phyloP scores from a whole-genome alignment of 2,113 vertebrate species.

The Alectura lathami region DNA sequence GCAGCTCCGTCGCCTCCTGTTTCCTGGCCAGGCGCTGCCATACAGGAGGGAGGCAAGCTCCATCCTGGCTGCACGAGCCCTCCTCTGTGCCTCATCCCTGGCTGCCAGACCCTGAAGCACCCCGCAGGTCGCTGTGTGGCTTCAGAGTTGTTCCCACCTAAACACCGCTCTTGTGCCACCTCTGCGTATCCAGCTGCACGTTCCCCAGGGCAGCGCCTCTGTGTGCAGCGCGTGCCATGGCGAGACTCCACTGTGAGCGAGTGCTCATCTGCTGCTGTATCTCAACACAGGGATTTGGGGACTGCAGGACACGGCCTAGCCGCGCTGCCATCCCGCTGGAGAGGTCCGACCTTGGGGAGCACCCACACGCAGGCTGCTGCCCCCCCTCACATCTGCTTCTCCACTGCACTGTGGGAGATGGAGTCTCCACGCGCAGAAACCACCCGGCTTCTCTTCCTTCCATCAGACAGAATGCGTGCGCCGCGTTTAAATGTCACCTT shows the following conservation, averaged over 20 bases:
- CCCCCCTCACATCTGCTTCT: background rate
- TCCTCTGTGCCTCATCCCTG: background rate
- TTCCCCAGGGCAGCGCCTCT: background rate
- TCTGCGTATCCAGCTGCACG: background rate
- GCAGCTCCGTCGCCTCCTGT: accelerated
- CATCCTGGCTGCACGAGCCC: background rate
- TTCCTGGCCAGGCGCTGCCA: background rate
- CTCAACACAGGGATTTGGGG: background rate
- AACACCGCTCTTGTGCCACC: background rate
- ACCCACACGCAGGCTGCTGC: too few species aligned
- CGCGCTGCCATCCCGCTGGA: background rate
- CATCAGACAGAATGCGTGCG: background rate
- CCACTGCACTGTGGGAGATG: background rate
- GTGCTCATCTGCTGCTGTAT: background rate
- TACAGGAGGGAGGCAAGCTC: background rate
- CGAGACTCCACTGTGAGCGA: background rate
- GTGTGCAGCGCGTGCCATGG: background rate
- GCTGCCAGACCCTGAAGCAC: background rate
- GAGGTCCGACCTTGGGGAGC: background rate
- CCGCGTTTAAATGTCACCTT: background rate
- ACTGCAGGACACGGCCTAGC: background rate
- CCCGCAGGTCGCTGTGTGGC: background rate
- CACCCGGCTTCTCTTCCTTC: background rate
- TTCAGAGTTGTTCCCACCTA: background rate
- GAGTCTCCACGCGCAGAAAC: background rate